A percentile compares a stretch with the other conserved stretches of the same genome.
phyloP scores from a whole-genome alignment of 2,113 vertebrate genomes.

The Tylochromis polylepis region DNA sequence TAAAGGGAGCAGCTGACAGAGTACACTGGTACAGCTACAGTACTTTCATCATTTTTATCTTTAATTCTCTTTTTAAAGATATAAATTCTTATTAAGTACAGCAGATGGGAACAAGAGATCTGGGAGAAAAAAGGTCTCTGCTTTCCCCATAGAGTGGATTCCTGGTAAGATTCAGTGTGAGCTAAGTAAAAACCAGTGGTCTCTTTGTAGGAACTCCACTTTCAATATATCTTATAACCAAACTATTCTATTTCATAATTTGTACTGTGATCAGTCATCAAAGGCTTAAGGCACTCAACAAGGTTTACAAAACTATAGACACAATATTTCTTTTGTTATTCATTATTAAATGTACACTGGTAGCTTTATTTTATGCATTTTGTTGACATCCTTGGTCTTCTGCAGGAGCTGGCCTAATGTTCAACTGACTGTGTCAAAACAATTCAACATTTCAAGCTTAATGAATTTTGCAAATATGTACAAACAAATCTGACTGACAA shows the following conservation, averaged over 20 bases:
- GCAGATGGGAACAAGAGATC: background rate
- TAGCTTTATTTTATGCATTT: background rate
- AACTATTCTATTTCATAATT: background rate
- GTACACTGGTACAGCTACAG: background rate
- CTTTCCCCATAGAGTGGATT: background rate
- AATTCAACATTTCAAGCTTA: background rate
- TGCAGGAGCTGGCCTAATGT: background rate
- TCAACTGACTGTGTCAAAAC: background rate
- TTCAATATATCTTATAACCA: background rate
- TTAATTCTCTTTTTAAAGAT: background rate
- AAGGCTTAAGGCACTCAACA: background rate
- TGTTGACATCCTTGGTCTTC: background rate
- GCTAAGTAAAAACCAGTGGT: background rate
- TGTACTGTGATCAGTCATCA: background rate
- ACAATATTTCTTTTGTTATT: background rate
- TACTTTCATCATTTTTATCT: background rate
- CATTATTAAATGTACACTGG: background rate
- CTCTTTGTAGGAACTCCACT: background rate
- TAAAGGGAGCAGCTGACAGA: background rate
- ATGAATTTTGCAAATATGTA: background rate
- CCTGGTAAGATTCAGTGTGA: background rate
- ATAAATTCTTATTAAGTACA: background rate
- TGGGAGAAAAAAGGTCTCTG: rapidly evolving
- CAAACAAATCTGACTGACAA: background rate
- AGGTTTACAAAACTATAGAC: background rate